Conservation (phyloP, 1,140 invertebrate species). For the Papilio machaon region DNA sequence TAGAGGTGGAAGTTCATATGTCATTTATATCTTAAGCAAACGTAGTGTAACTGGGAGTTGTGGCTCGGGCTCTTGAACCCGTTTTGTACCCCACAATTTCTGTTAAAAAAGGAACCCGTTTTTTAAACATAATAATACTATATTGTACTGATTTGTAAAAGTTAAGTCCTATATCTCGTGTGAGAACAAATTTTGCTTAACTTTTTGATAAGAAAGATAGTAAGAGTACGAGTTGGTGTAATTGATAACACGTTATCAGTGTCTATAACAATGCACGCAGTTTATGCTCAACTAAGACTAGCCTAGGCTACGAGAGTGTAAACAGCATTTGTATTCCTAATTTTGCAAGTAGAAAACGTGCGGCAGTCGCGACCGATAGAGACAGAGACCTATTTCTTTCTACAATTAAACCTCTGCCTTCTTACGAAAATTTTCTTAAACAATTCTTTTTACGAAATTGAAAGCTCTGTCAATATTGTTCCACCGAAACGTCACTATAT, state of each 20-base stretch:
- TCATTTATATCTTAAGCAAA: too few species aligned
- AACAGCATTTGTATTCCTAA: neutral
- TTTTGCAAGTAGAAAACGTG: neutral
- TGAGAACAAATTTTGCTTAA: neutral
- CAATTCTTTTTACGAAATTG: conserved; percentile 34
- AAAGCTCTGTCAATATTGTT: conserved; percentile 22
- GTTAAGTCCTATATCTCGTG: neutral
- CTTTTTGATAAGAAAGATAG: conserved; percentile 8
- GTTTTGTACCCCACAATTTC: too few species aligned
- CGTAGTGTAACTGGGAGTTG: too few species aligned
- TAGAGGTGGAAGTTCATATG: too few species aligned
- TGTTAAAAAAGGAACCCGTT: too few species aligned
- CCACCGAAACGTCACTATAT: conserved; percentile 30
- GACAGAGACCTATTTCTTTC: neutral
- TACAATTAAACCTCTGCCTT: conserved; percentile 28
- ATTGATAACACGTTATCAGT: neutral
- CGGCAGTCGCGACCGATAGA: neutral
- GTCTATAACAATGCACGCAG: neutral
- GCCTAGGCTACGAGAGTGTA: neutral
- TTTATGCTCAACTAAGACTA: neutral
- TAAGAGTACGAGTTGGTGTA: neutral
- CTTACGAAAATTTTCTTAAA: conserved; percentile 23
- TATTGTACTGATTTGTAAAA: neutral
- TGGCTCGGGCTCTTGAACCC: too few species aligned
- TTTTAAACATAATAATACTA: neutral